Conservation (phyloP, 2,113 vertebrate species). For the Manacus vitellinus region DNA sequence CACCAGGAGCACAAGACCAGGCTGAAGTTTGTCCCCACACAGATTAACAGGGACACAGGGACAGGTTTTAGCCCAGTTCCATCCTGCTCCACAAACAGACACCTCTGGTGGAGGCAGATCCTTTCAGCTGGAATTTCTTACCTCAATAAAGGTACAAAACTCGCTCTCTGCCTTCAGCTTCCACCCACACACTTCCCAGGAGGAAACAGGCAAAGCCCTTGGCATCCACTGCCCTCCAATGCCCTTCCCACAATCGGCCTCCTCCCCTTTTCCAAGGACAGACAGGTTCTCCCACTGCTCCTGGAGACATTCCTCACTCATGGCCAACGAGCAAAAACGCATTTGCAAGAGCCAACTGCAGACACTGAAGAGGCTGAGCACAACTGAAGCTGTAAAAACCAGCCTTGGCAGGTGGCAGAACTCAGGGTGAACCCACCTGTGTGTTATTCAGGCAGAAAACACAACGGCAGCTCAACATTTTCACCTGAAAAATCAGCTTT, state of each 20-base stretch:
- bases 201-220: neutral
- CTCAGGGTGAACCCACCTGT: neutral
- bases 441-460: neutral
- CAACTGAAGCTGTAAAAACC: neutral
- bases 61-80: neutral
- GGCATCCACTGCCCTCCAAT: neutral
- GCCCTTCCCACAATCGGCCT: neutral
- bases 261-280: slow-evolving; percentile 31
- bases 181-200: neutral
- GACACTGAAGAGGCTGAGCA: neutral
- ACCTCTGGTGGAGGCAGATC: neutral
- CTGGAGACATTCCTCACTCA: neutral
- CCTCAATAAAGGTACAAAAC: neutral
- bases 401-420: accelerated
- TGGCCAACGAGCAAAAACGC: neutral
- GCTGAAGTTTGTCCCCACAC: neutral
- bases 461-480: neutral
- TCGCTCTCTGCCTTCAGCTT: neutral
- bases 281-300: neutral
- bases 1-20: neutral
- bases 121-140: neutral
- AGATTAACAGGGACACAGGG: neutral
- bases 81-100: neutral
- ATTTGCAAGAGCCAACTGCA: neutral
- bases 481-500: neutral